Evolutionary conservation across 2,797 vertebrate species (phyloP).

Genomic region (Valencia hispanica): DNA sequence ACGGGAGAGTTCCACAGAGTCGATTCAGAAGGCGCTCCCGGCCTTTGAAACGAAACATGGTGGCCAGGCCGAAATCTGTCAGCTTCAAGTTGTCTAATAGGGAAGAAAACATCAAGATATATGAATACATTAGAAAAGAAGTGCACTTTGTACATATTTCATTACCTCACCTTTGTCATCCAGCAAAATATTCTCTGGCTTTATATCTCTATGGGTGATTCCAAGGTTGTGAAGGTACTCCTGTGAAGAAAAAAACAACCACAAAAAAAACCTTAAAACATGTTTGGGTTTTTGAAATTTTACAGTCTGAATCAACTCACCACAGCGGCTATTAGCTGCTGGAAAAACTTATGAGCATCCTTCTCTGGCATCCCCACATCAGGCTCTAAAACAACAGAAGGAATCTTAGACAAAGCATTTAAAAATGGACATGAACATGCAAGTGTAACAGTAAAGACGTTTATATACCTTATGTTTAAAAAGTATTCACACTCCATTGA

Average conservation of each 20-base stretch:
- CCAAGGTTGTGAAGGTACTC: constrained; percentile 92
- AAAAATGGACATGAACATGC: background rate
- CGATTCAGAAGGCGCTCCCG: constrained; percentile 87
- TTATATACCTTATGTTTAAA: background rate
- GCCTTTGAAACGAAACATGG: constrained; percentile 89
- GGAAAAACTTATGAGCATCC: constrained; percentile 93
- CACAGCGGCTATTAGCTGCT: constrained; percentile 93
- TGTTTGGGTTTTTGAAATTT: background rate
- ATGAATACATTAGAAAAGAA: background rate
- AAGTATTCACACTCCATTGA: background rate
- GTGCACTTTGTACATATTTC: background rate
- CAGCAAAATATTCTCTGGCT: constrained; percentile 95
- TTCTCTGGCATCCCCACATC: constrained; percentile 94
- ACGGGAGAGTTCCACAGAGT: constrained; percentile 94
- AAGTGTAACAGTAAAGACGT: background rate
- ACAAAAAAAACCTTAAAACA: constrained; percentile 8
- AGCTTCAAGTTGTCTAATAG: constrained; percentile 89
- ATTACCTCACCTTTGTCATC: constrained; percentile 88
- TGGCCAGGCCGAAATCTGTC: constrained; percentile 92
- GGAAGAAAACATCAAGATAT: background rate
- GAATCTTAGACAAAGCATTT: background rate
- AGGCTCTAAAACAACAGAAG: constrained; percentile 81
- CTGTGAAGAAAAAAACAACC: constrained; percentile 65
- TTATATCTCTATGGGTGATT: constrained; percentile 98
- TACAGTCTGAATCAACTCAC: constrained; percentile 76